Base-by-base conservation (phyloP, 2,888 invertebrate species). In the Cephus pulcher region DNA sequence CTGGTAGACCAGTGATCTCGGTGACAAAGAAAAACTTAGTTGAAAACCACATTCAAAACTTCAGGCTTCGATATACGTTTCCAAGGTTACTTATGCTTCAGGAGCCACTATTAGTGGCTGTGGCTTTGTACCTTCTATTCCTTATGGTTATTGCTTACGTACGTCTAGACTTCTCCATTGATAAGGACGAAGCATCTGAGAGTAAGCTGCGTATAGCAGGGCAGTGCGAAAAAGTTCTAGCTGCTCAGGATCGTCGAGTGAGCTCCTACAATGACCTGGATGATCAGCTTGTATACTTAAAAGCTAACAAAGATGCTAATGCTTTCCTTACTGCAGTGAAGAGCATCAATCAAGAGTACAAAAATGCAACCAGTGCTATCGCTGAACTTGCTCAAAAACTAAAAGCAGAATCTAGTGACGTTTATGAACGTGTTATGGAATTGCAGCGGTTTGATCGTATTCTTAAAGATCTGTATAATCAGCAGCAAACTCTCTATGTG, bases 31-130 rank as follows among this genome's bases (percentile, higher is more conserved):
- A 92, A 33, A 98, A 99, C 93, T 93, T 99, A 81, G 98, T 98
- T 0, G 98, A 99, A 89, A 97, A 97, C 89, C 99, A 99, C 90
- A 99, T 99, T 88, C 97, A 98, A 92, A 97, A 98, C 92, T 97
- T 99, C 91, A 96, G 97, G 92, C 92, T 98, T 71, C 95, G 95
- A 82, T 99, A 99, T 92, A 95, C 95, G 84, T 99, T 98, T 94
- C 95, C 97, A 56, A 95, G 96, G 84, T 91, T 96, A 73, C 93
- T 97, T 40, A 95, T 99, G 95, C 93, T 99, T 71, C 97, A 98
- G 89, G 99, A 99, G 91, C 99, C 99, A 0, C 90, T 99, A 69
- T 92, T 99, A 76, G 96, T 99, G 37, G 96, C 98, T 80, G 93
- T 95, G 35, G 98, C 98, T 86, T 95, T 99, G 84, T 98, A 97